Percentiles rank a stretch among this genome's conserved stretches.
phyloP scores from a whole-genome alignment of 1,140 invertebrate species.

The Brachionus rotundiformis region DNA sequence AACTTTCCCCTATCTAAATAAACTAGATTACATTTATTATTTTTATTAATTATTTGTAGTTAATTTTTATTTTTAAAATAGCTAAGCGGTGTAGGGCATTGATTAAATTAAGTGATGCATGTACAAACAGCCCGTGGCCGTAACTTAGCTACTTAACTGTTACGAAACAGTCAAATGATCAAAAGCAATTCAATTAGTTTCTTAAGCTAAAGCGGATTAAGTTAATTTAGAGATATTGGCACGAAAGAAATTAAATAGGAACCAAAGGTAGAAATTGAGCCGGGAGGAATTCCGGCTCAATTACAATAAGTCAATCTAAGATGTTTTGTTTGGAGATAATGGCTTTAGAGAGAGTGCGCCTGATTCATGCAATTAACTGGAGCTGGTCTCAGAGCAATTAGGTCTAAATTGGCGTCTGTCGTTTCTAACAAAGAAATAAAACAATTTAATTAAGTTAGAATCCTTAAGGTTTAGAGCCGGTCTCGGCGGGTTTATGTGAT shows the following conservation, averaged over 20 bases:
- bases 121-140: not conserved
- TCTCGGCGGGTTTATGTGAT: not conserved
- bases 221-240: not conserved
- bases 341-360: not conserved
- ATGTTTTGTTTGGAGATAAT: conserved; percentile 16
- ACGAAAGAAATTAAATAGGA: not conserved
- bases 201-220: not conserved
- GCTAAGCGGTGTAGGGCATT: not conserved
- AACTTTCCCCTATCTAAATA: too few species aligned
- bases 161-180: not conserved
- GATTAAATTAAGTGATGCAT: not conserved
- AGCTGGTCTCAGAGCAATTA: not conserved
- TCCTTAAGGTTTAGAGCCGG: not conserved
- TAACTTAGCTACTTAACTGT: not conserved
- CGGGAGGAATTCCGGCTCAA: not conserved
- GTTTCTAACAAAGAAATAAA: conserved; percentile 4
- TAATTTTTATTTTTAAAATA: not conserved
- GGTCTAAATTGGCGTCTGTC: not conserved
- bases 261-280: not conserved
- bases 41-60: not conserved
- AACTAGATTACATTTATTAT: too few species aligned
- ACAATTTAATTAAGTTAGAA: not conserved
- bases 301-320: conserved; percentile 2
- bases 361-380: not conserved
- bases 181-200: not conserved